Conservation (phyloP, 2,797 vertebrate genomes). For the Sebastiscus albofasciatus region DNA sequence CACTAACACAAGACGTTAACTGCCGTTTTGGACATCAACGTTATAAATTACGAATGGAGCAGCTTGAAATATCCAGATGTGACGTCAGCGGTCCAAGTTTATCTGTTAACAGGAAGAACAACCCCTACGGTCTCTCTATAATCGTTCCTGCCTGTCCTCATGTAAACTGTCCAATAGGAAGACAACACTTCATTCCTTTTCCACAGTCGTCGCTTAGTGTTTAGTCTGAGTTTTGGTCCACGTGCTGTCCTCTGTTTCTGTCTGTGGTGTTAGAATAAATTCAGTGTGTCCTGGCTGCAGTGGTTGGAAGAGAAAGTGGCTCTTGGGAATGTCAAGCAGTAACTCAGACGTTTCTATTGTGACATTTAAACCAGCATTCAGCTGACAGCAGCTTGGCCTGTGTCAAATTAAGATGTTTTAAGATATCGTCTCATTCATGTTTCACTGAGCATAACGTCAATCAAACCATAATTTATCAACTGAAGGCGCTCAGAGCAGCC, state of each 20-base stretch:
- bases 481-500: neutral
- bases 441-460: neutral
- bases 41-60: neutral
- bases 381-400: neutral
- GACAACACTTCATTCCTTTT: neutral
- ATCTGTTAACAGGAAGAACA: neutral
- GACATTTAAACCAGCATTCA: neutral
- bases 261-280: neutral
- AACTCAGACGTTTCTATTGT: neutral
- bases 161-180: neutral
- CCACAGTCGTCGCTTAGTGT: neutral
- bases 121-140: neutral
- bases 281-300: neutral
- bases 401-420: neutral
- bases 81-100: neutral
- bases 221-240: constrained; percentile 14
- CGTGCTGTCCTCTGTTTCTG: neutral
- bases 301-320: neutral
- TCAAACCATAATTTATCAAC: neutral
- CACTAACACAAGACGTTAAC: too few relatives aligned
- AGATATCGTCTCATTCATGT: neutral
- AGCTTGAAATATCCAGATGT: neutral
- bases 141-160: neutral
- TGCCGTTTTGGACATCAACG: too few relatives aligned
- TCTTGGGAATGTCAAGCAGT: neutral